Conservation (phyloP, 2,888 invertebrate species). For the Galeruca laticollis region DNA sequence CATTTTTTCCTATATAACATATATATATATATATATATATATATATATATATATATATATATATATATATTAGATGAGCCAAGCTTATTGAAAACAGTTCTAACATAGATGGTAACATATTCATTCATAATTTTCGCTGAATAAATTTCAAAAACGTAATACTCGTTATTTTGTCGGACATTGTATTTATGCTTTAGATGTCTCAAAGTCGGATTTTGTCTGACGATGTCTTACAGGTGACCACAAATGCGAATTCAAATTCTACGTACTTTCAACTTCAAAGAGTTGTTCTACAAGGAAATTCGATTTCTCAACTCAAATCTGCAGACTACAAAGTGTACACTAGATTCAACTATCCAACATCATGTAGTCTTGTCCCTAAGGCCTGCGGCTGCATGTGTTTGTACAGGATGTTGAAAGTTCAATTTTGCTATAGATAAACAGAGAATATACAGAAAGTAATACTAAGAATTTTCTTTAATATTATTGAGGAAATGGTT, state of each 20-base stretch:
- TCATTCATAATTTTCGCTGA: too few species aligned
- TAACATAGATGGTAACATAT: too few species aligned
- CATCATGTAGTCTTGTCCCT: constrained; percentile 10
- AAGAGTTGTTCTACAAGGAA: constrained; percentile 42
- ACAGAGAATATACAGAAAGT: too few species aligned
- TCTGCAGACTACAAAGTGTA: constrained; percentile 27
- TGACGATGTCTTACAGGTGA: constrained; percentile 28
- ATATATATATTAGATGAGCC: too few species aligned
- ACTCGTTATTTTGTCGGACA: background rate
- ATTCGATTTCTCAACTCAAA: constrained; percentile 40
- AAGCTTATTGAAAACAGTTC: too few species aligned
- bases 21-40: too few species aligned
- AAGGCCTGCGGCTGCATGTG: background rate
- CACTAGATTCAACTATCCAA: constrained; percentile 26
- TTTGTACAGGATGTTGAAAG: constrained; percentile 1
- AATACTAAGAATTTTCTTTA: background rate
- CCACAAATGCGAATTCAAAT: constrained; percentile 41
- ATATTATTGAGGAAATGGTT: too few species aligned
- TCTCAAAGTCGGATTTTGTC: background rate
- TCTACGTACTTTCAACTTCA: constrained; percentile 38
- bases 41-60: too few species aligned
- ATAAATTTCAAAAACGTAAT: too few species aligned
- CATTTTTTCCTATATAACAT: too few species aligned
- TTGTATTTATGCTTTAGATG: background rate
- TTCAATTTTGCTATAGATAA: background rate